Evolutionary conservation across 2,888 invertebrate species (phyloP).

Genomic region (Hypena proboscidalis): DNA sequence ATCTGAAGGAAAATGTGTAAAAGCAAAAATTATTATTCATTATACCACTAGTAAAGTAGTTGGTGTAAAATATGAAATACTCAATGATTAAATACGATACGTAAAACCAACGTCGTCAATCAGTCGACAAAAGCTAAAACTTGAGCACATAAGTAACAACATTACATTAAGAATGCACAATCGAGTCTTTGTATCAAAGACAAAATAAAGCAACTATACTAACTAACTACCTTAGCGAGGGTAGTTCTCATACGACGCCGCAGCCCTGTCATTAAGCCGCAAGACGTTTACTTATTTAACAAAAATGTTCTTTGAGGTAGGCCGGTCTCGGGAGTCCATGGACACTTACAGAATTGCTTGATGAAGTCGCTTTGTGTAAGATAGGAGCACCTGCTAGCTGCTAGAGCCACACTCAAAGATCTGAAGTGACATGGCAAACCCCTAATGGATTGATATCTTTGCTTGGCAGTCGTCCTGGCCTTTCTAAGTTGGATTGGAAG

Average conservation of each 20-base stretch:
- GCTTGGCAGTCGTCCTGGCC: not conserved
- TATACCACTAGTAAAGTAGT: too few relatives aligned
- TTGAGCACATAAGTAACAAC: too few relatives aligned
- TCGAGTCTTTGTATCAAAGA: not conserved
- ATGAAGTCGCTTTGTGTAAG: slow-evolving; percentile 7
- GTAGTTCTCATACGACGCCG: not conserved
- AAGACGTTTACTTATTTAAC: slow-evolving; percentile 1
- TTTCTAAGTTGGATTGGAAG: not conserved
- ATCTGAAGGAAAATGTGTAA: too few relatives aligned
- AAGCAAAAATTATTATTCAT: too few relatives aligned
- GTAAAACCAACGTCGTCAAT: too few relatives aligned
- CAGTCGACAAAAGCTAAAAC: too few relatives aligned
- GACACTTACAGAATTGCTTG: slow-evolving; percentile 6
- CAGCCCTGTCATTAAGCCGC: not conserved
- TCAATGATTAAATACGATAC: too few relatives aligned
- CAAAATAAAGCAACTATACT: not conserved
- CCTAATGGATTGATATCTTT: slow-evolving; percentile 11
- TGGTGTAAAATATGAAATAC: too few relatives aligned
- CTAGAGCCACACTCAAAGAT: not conserved
- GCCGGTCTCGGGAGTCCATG: not conserved
- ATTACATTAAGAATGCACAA: slow-evolving; percentile 2
- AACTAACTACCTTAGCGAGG: slow-evolving; percentile 1
- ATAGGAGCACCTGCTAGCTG: not conserved
- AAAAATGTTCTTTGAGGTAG: not conserved
- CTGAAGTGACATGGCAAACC: slow-evolving; percentile 2